Evolutionary conservation across 2,797 vertebrate genomes (phyloP), one percentile per base, ranked within the genome.

Genomic region (Calcarius lapponicus): DNA sequence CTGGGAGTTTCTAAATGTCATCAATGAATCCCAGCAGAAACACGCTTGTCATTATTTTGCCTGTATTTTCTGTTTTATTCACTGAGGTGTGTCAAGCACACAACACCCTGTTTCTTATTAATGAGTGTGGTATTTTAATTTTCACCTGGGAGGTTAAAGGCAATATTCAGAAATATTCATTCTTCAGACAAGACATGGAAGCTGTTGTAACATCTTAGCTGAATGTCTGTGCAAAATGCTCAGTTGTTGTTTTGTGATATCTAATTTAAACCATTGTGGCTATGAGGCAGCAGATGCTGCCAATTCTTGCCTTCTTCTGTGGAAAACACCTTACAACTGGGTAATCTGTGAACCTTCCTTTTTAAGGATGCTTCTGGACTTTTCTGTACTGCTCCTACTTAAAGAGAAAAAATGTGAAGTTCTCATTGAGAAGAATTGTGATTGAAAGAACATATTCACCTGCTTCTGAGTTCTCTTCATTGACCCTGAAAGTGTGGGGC

Each of bases 41-140:
- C 2, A 10, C 0, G 0, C 7, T 25, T 31, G 28, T 28, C 6
- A 54, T 18, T 22, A 38, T 56, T 51, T 40, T 31, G 2, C 29
- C 8, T 9, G 4, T 13, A 13, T 58, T 53, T 64, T 66, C 45
- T 40, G 2, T 34, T 72, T 67, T 38, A 71, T 6, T 14, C 13
- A 47, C 26, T 17, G 14, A 32, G 24, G 4, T 31, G 13, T 21
- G 42, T 47, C 60, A 62, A 32, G 36, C 14, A 9, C 7, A 16
- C 17, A 19, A n/a, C 25, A 32, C 7, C 16, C 3, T 13, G 6
- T 29, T 64, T 80, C 31, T 50, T 86, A 56, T 60, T 58, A 74
- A 24, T 1, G 5, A 72, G 38, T 38, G 6, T 20, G 60, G 53
- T 36, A 51, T 65, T 71, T 76, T 25, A 54, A 43, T 85, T 76